These are phyloP conservation scores for Artemia sp. DNA, from an alignment of 2,888 invertebrate species.

Conservation along the genomic window DNA sequence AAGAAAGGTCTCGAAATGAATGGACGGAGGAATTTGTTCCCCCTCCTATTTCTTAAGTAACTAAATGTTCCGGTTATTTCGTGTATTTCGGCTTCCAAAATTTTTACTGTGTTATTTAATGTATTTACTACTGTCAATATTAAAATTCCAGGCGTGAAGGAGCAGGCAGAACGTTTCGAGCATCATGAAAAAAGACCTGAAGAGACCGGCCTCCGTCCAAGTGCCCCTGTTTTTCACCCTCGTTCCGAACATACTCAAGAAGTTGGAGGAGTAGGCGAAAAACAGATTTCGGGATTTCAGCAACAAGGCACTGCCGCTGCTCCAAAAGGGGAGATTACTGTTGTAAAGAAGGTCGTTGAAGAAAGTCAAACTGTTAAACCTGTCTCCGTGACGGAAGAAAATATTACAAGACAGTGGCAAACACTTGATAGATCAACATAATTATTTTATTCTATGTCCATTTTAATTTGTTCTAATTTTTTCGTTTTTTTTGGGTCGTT, in stretches of 20 bases:
- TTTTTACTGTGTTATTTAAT: too few species aligned
- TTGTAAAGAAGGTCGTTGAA: neutral
- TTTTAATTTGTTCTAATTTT: too few species aligned
- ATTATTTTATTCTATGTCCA: too few species aligned
- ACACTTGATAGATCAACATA: conserved; percentile 7
- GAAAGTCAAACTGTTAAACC: conserved; percentile 8
- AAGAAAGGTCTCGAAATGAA: too few species aligned
- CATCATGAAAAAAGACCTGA: neutral
- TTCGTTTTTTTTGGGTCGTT: too few species aligned
- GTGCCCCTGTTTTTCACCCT: too few species aligned
- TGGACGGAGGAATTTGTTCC: too few species aligned
- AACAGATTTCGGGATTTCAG: neutral
- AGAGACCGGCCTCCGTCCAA: too few species aligned
- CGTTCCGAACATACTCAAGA: neutral
- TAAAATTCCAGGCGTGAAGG: neutral
- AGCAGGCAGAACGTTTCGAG: conserved; percentile 12
- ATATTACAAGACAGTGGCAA: conserved; percentile 4
- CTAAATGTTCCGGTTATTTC: too few species aligned
- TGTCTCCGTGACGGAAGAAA: neutral
- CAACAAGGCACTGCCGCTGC: neutral
- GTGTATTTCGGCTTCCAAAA: too few species aligned
- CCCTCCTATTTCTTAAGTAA: too few species aligned
- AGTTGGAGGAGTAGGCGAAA: neutral
- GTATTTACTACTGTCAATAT: too few species aligned
- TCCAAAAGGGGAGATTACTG: conserved; percentile 6